A percentile compares a stretch with the other conserved stretches of the same genome.
These are phyloP conservation scores for Myrmecophaga tridactyla DNA, from an alignment of 2,113 vertebrate species.

Conservation along the genomic window DNA sequence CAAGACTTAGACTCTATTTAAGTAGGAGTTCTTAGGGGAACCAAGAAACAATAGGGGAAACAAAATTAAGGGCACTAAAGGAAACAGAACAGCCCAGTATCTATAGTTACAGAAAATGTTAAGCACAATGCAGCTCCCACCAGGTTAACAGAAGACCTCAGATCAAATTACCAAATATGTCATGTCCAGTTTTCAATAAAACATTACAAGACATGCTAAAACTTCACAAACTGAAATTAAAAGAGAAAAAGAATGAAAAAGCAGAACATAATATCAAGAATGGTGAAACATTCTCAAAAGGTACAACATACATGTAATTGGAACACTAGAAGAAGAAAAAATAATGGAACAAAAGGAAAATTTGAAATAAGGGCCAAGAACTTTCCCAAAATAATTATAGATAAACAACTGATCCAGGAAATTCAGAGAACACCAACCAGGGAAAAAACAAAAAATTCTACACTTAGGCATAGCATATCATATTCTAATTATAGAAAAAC, in stretches of 20 bases:
- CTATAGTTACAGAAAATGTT: neutral
- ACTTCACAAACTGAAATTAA: neutral
- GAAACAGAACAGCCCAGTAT: neutral
- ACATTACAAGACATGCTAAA: neutral
- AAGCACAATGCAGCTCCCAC: neutral
- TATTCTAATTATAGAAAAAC: neutral
- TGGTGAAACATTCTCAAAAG: neutral
- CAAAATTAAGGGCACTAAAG: neutral
- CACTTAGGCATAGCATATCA: neutral
- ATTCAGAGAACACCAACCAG: neutral
- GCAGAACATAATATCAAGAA: neutral
- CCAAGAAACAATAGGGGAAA: neutral
- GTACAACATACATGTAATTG: neutral
- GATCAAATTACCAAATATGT: neutral
- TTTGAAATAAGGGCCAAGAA: neutral
- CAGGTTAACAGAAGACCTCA: neutral
- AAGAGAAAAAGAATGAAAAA: neutral
- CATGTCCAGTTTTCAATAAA: neutral
- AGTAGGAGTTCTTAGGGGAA: neutral
- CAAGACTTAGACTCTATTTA: neutral
- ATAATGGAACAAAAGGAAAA: neutral
- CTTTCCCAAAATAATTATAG: neutral
- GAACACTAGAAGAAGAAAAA: neutral
- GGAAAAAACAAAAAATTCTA: neutral
- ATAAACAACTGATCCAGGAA: neutral